Evolutionary conservation across 2,113 vertebrate species (phyloP), one percentile per base, ranked within the genome.

Genomic region (Physeter macrocephalus): DNA sequence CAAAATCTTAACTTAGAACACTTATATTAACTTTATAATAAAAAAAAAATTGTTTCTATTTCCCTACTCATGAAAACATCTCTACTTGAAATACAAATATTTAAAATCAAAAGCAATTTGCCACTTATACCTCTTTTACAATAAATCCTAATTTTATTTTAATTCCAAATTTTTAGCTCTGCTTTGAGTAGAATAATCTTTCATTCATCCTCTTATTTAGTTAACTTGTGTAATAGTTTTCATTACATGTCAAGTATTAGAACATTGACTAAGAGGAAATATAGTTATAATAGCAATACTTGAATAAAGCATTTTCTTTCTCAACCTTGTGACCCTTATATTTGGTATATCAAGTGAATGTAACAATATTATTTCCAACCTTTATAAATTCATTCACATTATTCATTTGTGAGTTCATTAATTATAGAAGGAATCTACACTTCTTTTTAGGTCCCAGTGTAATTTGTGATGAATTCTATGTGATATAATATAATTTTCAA

Each of bases 401-500:
- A 81, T 43, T 91, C 17, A 61, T 82, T 89, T 90, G 14, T 75
- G 20, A 39, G 23, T 64, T 89, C 39, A 57, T 81, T 34, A 75
- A 46, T 85, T 84, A 57, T 52, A 78, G 36, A 77, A 74, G 8
- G 2, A 39, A 12, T 57, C 49, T 81, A 3, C 39, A 62, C 12
- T 75, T 88, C 27, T 39, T 41, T 89, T 52, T 75, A 92, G 23
- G 15, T 54, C 1, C 9, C 66, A 82, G 21, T 77, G 17, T 41
- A 87, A 36, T 80, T 91, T 72, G 64, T 95, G 54, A 84, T 88
- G 11, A 72, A 91, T 90, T 6, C 10, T 61, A 8, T 72, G 62
- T 84, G 64, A 90, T 90, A 72, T 67, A 5, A 67, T 67, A 69
- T 78, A 88, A 93, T 93, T 95, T 96, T 21, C 46, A 96, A 95